Conservation (phyloP, 2,113 vertebrate genomes). For the Pyxicephalus adspersus region DNA sequence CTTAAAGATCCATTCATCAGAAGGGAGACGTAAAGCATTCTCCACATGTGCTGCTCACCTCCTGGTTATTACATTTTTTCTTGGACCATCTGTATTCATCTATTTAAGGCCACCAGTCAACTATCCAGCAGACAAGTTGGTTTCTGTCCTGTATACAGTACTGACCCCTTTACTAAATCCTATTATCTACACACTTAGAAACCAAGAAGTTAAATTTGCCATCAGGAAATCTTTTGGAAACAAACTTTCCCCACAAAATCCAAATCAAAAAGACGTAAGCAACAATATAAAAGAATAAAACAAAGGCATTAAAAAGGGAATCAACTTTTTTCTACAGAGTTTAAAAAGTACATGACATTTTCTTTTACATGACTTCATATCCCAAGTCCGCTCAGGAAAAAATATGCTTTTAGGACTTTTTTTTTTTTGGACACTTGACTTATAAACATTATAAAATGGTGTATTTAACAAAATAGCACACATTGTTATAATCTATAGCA, state of each 20-base stretch:
- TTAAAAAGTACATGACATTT: too few relatives aligned
- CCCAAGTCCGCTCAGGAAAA: too few relatives aligned
- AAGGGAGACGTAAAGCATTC: constrained; percentile 65
- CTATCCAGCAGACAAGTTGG: constrained; percentile 63
- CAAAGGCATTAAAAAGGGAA: too few relatives aligned
- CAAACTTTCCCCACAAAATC: neutral
- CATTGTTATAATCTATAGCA: too few relatives aligned
- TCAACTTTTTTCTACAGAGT: too few relatives aligned
- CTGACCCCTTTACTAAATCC: constrained; percentile 67
- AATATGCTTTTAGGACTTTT: too few relatives aligned
- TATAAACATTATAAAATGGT: too few relatives aligned
- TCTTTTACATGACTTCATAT: too few relatives aligned
- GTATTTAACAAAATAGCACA: too few relatives aligned
- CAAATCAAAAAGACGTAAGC: neutral
- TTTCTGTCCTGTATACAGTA: constrained; percentile 66
- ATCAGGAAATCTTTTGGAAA: constrained; percentile 53
- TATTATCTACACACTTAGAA: constrained; percentile 68
- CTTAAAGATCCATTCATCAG: constrained; percentile 60
- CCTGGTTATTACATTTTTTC: constrained; percentile 63
- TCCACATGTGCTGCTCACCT: constrained; percentile 69
- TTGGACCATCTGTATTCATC: constrained; percentile 64
- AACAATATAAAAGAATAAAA: too few relatives aligned
- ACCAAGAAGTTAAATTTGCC: constrained; percentile 65
- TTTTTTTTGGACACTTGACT: too few relatives aligned
- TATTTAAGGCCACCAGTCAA: constrained; percentile 62